Base-by-base conservation (phyloP, 92 coral and sea anemone species). In the Parazoanthus swiftii region DNA sequence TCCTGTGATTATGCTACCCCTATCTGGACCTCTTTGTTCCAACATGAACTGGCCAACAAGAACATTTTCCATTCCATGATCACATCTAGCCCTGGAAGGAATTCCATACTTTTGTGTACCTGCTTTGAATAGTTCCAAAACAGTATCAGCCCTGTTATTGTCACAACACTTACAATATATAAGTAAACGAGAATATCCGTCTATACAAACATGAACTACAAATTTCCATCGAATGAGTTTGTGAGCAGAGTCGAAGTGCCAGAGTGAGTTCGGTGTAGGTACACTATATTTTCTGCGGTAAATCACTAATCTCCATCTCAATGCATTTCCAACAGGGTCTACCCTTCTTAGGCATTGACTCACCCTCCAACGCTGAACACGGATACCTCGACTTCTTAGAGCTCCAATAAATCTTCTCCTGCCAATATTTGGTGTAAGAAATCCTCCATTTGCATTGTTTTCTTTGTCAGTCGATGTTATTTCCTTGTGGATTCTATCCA, bases 1-100 rank as follows among this genome's bases (percentile, higher is more conserved):
- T 42, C 93, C 95, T 21, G 94, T 91, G 73, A 93, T 93, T 33
- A 93, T 91, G 68, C 95, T 93, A 36, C 94, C 94, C 83, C 95
- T 86, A 80, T 88, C 74, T 25, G 29, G 48, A 66, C 94, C 94
- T 37, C 92, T 77, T 59, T 79, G 66, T 85, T 91, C 91, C 68
- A 93, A 63, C 93, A 93, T 93, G 81, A 80, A 88, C 79, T 88
- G 90, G 76, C 70, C 95, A 85, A 93, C 93, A 75, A 54, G 81
- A 72, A 85, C 70, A 82, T 91, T 91, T 74, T 91, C 95, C 92
- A 93, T 91, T 33, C 95, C 93, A 91, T 88, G 86, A 85, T 88
- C 93, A 81, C 91, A 89, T 51, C 92, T 56, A 16, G 87, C 94
- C 37, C 92, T 81, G 16, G 88, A 85, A 25, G 93, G 91, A 51